Evolutionary conservation across 2,888 invertebrate species (phyloP), one percentile per base, ranked within the genome.

Genomic region (Thymelicus acteon): DNA sequence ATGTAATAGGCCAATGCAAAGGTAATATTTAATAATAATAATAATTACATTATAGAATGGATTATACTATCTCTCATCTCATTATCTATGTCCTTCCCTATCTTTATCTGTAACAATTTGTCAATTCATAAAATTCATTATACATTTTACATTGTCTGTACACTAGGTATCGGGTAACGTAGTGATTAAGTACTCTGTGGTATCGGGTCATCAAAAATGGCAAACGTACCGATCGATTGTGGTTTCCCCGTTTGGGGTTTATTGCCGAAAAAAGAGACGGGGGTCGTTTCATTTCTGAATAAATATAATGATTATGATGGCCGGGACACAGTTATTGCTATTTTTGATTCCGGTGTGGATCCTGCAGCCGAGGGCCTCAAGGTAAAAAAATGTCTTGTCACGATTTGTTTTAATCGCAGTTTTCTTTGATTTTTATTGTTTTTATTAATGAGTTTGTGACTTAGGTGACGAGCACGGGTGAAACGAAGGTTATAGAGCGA

Each of bases 341-440:
- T 99, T 86, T 96, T 99, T 80, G 99, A 99, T 93, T 99, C 99
- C 4, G 99, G 99, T 8, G 98, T 99, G 68, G 99, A 99, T 95
- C 99, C 99, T 37, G 98, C 98, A 61, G 98, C 98, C 8, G 96
- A 97, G 75, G 99, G 99, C 74, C 95, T 99, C 79, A 96, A 98
- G 96, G 99, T 98, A 94, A 86, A 83, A 88, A 90, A 85, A 80
- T 90, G 91, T 86, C 90, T 88, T 86, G 92, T 93, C 92, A 94
- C 82, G 88, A 83, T 89, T 87, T 87, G 82, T 87, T 89, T 54
- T 87, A 78, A 82, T 83, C 81, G 73, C 72, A 74, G 74, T 78
- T 85, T 83, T 79, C 72, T 76, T 70, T 74, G 57, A 79, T 82
- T 80, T 79, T 78, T 74, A 72, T 69, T 72, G 72, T 73, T 77